Base-by-base conservation (phyloP, 2,888 invertebrate species). In the Habroteleia sp. region DNA sequence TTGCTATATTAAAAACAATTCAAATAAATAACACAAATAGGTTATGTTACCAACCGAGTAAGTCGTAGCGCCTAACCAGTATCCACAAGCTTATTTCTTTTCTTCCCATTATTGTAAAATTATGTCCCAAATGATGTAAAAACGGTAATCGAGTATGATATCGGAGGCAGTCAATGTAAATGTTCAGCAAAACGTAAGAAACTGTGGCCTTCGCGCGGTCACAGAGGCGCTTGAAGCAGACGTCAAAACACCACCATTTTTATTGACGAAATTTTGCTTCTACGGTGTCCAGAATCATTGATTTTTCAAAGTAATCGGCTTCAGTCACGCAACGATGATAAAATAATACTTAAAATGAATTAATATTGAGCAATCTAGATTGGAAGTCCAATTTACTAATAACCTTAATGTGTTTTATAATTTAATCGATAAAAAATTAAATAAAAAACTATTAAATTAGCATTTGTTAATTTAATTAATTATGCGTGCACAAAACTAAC, bases 81-180 rank as follows among this genome's bases (percentile, higher is more conserved):
- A 82, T 79, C 83, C 84, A 85, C 25, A 82, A 78, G 65, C 62
- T 79, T 74, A 82, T 81, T 80, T 83, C 83, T 44, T 79, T 82
- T 66, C 82, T 81, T 52, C 82, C 83, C 83, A 85, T 85, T 68
- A 54, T 81, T 60, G 31, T 44, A 31, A 17, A 42, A 60, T 56
- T 58, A 66, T n/a, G 50, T 35, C 39, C 20, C 8, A 25, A 27
- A 31, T 52, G n/a, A 25, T 50, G 66, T 2, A 52, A 60, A 73
- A 52, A n/a, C n/a, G 35, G 23, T 56, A 58, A 37, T 63, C 17
- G 62, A 44, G 16, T 14, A 42, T 37, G 31, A 54, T 63, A 14
- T 16, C 65, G 33, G 11, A 33, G 52, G 54, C 60, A 66, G 54
- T 60, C 23, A 39, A 35, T 50, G 33, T 1, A 35, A 62, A 35